Evolutionary conservation across 2,888 invertebrate genomes (phyloP), one percentile per base, ranked within the genome.

Genomic region (Laspeyria flexula): DNA sequence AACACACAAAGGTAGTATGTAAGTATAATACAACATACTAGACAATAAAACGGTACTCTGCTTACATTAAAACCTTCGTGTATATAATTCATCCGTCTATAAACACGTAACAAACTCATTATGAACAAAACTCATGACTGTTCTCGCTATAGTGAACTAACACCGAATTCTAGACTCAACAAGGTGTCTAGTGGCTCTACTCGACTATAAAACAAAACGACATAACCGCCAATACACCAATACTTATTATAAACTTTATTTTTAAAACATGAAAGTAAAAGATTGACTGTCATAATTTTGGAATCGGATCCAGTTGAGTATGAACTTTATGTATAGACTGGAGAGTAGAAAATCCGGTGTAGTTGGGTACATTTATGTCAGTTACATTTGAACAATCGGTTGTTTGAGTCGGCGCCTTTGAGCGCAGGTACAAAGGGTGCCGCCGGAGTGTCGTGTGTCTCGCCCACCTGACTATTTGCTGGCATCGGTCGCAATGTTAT

Each of bases 381-480:
- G 69, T 70, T 56, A 65, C 48, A 44, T 64, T 60, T 55, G 55
- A 63, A 47, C 42, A 57, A 48, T 65, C 59, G 65, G 63, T 72
- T 85, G 77, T 85, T 86, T 86, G 86, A 73, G 89, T 86, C 90
- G 91, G 91, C 75, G 52, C 83, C 73, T 91, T 91, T 91, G 91
- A 91, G 83, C 79, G 75, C 54, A 46, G 73, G 45, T 62, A 88
- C 85, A 90, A 91, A 91, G 87, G 85, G 85, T 74, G 85, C 91
- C 91, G 89, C 80, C 76, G 43, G 77, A 81, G 87, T 86, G 89
- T 88, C 88, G 86, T 82, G 79, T 88, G 87, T 82, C 85, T 75
- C 61, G 84, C 86, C 86, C 90, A 90, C 90, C 91, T 90, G 90
- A 91, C 80, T 88, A 88, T 85, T 85, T 85, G 83, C 79, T 69